phyloP scores from a whole-genome alignment of 2,888 invertebrate genomes.

The Pterobdella sp. region DNA sequence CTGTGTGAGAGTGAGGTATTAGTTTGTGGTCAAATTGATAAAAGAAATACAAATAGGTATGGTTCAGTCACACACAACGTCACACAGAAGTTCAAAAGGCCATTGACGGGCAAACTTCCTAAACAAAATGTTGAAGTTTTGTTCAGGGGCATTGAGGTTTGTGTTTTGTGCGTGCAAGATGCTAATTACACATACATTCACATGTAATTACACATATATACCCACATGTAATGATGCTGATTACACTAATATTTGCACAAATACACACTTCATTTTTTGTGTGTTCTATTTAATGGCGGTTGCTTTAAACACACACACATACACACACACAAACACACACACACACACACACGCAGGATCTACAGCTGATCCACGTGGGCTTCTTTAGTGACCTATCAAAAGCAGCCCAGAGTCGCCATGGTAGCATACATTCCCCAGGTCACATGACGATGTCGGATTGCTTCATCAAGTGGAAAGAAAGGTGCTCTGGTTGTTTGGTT shows the following conservation, averaged over 20 bases:
- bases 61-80: neutral
- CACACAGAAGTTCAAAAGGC: conserved; percentile 18
- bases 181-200: too few species aligned
- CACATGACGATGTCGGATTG: conserved; percentile 38
- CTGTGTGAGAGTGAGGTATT: neutral
- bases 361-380: conserved; percentile 75
- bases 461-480: conserved; percentile 72
- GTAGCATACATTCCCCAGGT: conserved; percentile 28
- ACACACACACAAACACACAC: neutral
- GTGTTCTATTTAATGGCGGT: too few species aligned
- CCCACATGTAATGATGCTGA: too few species aligned
- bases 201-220: too few species aligned
- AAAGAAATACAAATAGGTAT: neutral
- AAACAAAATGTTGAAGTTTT: conserved; percentile 70
- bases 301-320: too few species aligned
- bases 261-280: too few species aligned
- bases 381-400: conserved; percentile 70
- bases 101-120: conserved; percentile 53
- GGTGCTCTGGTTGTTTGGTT: conserved; percentile 60
- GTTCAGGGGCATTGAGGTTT: conserved; percentile 81
- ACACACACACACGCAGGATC: conserved; percentile 58
- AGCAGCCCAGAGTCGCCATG: conserved; percentile 46
- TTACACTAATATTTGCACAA: too few species aligned
- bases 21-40: neutral
- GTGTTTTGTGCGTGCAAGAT: too few species aligned